Evolutionary conservation across 2,888 invertebrate genomes (phyloP), one percentile per base, ranked within the genome.

Genomic region (Eupithecia centaureata): DNA sequence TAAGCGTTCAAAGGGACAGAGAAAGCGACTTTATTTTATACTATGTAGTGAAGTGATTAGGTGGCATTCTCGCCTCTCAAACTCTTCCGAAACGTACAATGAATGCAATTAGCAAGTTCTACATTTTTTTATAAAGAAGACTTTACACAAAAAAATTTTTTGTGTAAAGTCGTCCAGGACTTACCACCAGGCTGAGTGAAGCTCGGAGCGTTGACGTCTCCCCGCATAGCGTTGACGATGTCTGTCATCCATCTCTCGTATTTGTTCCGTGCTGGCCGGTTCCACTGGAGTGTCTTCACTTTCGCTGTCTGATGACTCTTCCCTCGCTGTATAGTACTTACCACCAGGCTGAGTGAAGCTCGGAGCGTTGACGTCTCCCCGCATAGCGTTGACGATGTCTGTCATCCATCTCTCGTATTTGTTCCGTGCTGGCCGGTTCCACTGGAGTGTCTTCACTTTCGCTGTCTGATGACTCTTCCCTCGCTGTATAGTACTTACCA

Each of bases 311-410:
- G n/a, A n/a, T n/a, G n/a, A n/a, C n/a, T n/a, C n/a, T n/a, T n/a
- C n/a, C n/a, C n/a, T n/a, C n/a, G n/a, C n/a, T n/a, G n/a, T n/a
- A n/a, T n/a, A n/a, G n/a, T n/a, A 15, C 62, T 69, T 33, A 69
- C 66, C 66, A 25, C 51, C 42, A 32, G 65, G 15, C 27, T 65
- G 68, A 7, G 65, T 70, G 35, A 70, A 67, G 70, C 66, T 63
- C 52, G 70, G 70, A 27, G 80, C 89, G 60, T 81, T 90, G 77
- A 84, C 94, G 68, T 94, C 94, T 2, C 94, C 93, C 77, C 95
- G 95, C 95, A 95, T 95, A 1, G 94, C 94, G 77, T 91, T 92
- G 57, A 95, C 94, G 68, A 95, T 95, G 75, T n/a, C n/a, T n/a
- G n/a, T 90, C 91, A 74, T 91, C 91, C 88, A 92, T 93, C 75